Conservation (phyloP, 2,888 invertebrate species). For the Smittia aterrima region DNA sequence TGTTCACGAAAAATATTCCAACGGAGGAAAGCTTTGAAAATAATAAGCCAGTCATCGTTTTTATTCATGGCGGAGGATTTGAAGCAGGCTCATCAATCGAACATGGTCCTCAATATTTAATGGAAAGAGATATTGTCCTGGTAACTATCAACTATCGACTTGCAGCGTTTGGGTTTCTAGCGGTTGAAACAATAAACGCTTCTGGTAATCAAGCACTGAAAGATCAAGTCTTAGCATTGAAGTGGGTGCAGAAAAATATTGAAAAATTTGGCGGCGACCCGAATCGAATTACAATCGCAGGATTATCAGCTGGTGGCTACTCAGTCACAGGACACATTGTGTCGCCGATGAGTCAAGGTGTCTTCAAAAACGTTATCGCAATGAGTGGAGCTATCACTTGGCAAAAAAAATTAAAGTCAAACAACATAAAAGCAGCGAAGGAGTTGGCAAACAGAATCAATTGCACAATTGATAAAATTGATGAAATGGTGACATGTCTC, state of each 20-base stretch:
- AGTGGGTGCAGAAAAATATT: no score
- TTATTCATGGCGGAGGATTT: slow-evolving; percentile 63
- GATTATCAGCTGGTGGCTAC: slow-evolving; percentile 58
- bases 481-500: slow-evolving; percentile 60
- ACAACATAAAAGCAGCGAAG: slow-evolving; percentile 58
- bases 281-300: slow-evolving; percentile 68
- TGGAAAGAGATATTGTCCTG: slow-evolving; percentile 49
- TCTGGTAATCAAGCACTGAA: slow-evolving; percentile 67
- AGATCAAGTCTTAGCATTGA: no score
- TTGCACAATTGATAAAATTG: slow-evolving; percentile 61
- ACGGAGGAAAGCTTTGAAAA: slow-evolving; percentile 44
- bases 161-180: slow-evolving; percentile 56
- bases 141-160: slow-evolving; percentile 51
- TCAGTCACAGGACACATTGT: slow-evolving; percentile 57
- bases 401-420: slow-evolving; percentile 55
- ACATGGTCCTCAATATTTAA: slow-evolving; percentile 47
- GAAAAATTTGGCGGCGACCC: no score
- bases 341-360: slow-evolving; percentile 62
- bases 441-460: slow-evolving; percentile 61
- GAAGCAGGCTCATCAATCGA: slow-evolving; percentile 46
- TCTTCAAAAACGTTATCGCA: slow-evolving; percentile 67
- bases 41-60: slow-evolving; percentile 62
- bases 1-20: slow-evolving; percentile 48
- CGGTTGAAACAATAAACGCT: slow-evolving; percentile 60
- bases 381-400: slow-evolving; percentile 63